Percentiles rank a stretch among this genome's conserved stretches.
Evolutionary conservation across 2,113 vertebrate species (phyloP).

Genomic region (Pterocles orientalis): DNA sequence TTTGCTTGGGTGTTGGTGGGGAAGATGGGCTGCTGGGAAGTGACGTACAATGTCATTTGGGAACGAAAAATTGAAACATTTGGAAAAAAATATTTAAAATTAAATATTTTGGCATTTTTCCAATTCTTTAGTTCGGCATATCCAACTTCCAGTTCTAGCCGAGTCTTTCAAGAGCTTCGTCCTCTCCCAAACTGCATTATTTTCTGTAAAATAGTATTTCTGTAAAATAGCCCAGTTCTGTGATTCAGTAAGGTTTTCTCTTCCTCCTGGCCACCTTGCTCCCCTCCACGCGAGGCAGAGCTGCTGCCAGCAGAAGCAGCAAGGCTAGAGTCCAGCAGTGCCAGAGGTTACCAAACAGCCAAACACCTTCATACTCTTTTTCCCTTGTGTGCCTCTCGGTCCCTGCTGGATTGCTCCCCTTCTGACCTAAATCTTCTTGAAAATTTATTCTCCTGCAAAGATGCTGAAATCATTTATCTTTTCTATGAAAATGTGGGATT

Average conservation of each 20-base stretch:
- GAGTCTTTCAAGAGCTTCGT: not conserved
- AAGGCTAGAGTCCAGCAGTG: not conserved
- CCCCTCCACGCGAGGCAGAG: not conserved
- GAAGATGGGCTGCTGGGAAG: not conserved
- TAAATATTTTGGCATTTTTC: not conserved
- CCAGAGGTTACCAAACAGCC: accelerated
- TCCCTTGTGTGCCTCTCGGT: not conserved
- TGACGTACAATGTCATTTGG: not conserved
- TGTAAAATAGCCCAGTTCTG: not conserved
- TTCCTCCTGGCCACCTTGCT: not conserved
- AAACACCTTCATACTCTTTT: not conserved
- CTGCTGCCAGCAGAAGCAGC: not conserved
- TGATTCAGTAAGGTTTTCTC: not conserved
- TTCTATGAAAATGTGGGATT: not conserved
- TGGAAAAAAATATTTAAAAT: not conserved
- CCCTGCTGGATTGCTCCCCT: not conserved
- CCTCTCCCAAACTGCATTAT: not conserved
- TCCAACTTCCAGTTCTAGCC: not conserved
- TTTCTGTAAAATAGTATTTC: not conserved
- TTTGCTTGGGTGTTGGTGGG: not conserved
- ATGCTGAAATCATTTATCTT: not conserved
- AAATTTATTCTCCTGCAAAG: not conserved
- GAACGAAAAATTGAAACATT: not conserved
- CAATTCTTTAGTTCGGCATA: not conserved
- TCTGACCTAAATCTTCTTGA: not conserved